Evolutionary conservation across 1,140 invertebrate species (phyloP).

Genomic region (Drosophila subpulchrella): DNA sequence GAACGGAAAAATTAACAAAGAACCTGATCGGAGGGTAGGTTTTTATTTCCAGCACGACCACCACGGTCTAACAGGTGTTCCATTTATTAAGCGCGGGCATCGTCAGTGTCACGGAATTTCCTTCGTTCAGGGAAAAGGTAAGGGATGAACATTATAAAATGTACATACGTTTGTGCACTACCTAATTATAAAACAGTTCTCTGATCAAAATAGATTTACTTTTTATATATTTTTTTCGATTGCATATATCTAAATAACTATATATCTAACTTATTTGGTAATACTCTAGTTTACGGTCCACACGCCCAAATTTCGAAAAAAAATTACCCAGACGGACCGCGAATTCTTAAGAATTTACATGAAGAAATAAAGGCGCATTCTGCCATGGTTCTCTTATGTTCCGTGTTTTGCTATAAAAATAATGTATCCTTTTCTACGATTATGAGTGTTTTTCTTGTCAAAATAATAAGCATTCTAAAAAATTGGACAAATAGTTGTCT

Average conservation of each 20-base stretch:
- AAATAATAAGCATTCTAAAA: too few species aligned
- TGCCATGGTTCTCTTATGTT: too few species aligned
- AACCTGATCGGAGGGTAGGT: constrained; percentile 48
- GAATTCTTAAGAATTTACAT: too few species aligned
- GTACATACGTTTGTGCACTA: background rate
- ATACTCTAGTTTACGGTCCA: too few species aligned
- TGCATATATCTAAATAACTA: background rate
- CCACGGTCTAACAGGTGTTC: constrained; percentile 65
- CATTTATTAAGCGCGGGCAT: constrained; percentile 43
- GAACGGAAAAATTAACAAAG: constrained; percentile 16
- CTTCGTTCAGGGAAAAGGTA: constrained; percentile 19
- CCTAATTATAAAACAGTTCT: background rate
- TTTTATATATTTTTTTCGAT: background rate
- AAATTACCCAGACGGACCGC: too few species aligned
- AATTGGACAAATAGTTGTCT: too few species aligned
- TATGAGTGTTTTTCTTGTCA: too few species aligned
- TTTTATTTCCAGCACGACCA: constrained; percentile 32
- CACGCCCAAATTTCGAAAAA: too few species aligned
- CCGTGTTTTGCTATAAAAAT: too few species aligned
- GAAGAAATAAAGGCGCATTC: too few species aligned
- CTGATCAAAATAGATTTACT: background rate
- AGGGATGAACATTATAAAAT: background rate
- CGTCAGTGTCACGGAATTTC: constrained; percentile 35
- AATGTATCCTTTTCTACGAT: too few species aligned
- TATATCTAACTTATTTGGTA: background rate